phyloP scores from a whole-genome alignment of 1,140 invertebrate species.

The Geopemphigus sp. region DNA sequence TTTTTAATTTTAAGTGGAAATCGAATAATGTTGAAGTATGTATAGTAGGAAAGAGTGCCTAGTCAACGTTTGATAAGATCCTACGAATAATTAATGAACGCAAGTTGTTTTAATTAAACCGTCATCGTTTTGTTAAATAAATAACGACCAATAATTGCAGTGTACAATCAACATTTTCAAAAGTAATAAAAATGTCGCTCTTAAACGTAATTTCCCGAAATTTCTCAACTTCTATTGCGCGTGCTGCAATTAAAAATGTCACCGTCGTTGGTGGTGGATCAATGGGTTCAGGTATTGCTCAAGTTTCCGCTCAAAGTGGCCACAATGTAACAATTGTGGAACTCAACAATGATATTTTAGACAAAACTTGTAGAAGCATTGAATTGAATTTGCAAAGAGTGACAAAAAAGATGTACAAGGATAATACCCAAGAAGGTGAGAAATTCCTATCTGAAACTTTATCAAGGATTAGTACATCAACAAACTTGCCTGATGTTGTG shows the following conservation, averaged over 20 bases:
- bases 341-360: constrained; percentile 65
- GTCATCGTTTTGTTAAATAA: too few relatives aligned
- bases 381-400: constrained; percentile 69
- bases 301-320: constrained; percentile 77
- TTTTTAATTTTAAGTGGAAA: neutral
- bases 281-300: constrained; percentile 85
- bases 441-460: constrained; percentile 68
- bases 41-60: too few relatives aligned
- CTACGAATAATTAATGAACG: too few relatives aligned
- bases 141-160: too few relatives aligned
- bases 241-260: constrained; percentile 69
- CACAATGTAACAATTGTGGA: constrained; percentile 77
- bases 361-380: constrained; percentile 70
- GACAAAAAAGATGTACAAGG: constrained; percentile 76
- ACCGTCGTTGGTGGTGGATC: constrained; percentile 81
- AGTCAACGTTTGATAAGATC: too few relatives aligned
- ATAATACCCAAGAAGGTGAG: constrained; percentile 63
- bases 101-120: too few relatives aligned
- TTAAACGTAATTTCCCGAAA: constrained; percentile 20
- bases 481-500: constrained; percentile 63
- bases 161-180: neutral
- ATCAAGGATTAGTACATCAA: constrained; percentile 61
- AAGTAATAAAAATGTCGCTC: constrained; percentile 23
- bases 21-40: too few relatives aligned
- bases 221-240: constrained; percentile 32